Evolutionary conservation across 2,113 vertebrate genomes (phyloP).

Genomic region (Scomber colias): DNA sequence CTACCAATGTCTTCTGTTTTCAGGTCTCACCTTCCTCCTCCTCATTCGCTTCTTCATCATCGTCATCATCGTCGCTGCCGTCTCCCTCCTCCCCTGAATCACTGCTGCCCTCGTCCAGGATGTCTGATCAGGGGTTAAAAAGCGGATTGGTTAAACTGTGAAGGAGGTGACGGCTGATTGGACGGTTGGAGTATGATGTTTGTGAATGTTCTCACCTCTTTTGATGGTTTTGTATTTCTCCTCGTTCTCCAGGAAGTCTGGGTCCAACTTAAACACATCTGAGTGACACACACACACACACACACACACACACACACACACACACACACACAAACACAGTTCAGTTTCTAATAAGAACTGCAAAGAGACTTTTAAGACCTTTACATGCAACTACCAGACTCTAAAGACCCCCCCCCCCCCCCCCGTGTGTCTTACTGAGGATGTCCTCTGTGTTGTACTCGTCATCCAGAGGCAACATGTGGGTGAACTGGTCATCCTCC

Average conservation of each 20-base stretch:
- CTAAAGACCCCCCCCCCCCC: too few species aligned
- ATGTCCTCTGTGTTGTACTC: conserved; percentile 95
- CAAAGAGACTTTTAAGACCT: background rate
- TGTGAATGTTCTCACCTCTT: conserved; percentile 85
- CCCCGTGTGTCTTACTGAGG: conserved; percentile 88
- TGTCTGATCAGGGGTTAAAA: conserved; percentile 83
- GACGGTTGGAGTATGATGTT: background rate
- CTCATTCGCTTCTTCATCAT: conserved; percentile 81
- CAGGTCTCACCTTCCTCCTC: conserved; percentile 76
- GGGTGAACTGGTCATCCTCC: conserved; percentile 98
- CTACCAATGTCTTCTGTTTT: too few species aligned
- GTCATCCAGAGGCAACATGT: conserved; percentile 98
- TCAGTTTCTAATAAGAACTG: background rate
- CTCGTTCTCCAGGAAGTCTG: conserved; percentile 95
- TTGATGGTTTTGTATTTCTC: conserved; percentile 97
- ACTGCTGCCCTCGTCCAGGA: conserved; percentile 96
- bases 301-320: conserved; percentile 39
- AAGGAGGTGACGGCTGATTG: background rate
- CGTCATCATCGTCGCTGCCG: conserved; percentile 89
- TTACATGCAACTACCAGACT: too few species aligned
- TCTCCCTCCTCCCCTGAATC: conserved; percentile 92
- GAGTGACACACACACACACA: conserved; percentile 34
- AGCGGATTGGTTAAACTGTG: conserved; percentile 29
- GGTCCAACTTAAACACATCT: conserved; percentile 99
- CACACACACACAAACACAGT: conserved; percentile 39